Percentiles rank a stretch among this genome's conserved stretches.
phyloP scores from a whole-genome alignment of 2,113 vertebrate genomes.

The Malaclemys terrapin region DNA sequence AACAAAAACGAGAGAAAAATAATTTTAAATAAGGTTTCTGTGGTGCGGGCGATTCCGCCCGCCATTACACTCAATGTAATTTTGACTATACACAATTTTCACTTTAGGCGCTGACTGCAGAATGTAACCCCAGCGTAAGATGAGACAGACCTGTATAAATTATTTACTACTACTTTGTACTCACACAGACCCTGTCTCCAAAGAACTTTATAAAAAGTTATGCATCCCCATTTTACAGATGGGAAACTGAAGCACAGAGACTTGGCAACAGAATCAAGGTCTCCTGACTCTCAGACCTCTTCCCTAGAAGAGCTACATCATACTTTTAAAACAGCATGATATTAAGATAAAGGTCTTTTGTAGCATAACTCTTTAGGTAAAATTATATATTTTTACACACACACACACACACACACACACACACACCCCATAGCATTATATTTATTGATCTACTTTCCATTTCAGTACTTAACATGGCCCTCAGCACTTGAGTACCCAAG shows the following conservation, averaged over 20 bases:
- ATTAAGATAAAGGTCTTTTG: neutral
- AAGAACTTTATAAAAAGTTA: neutral
- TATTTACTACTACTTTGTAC: neutral
- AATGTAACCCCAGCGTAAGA: no score
- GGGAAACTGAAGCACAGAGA: neutral
- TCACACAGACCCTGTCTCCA: neutral
- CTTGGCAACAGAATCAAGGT: neutral
- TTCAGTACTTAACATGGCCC: neutral
- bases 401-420: no score
- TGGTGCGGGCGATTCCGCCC: no score
- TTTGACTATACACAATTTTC: no score
- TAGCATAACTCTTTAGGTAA: neutral
- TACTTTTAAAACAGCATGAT: neutral
- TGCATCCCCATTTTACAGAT: neutral
- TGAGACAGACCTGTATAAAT: neutral
- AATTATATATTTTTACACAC: no score
- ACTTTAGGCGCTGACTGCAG: no score
- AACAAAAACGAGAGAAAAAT: no score
- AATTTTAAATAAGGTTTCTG: no score
- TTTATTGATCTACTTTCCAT: neutral
- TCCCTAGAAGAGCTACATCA: neutral
- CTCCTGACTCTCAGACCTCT: neutral
- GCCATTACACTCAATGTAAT: no score
- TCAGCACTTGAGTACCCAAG: neutral
- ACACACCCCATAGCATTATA: neutral